Percentiles rank a stretch among this genome's conserved stretches.
These are phyloP conservation scores for Noctua janthe DNA, from an alignment of 2,888 invertebrate species.

Conservation along the genomic window DNA sequence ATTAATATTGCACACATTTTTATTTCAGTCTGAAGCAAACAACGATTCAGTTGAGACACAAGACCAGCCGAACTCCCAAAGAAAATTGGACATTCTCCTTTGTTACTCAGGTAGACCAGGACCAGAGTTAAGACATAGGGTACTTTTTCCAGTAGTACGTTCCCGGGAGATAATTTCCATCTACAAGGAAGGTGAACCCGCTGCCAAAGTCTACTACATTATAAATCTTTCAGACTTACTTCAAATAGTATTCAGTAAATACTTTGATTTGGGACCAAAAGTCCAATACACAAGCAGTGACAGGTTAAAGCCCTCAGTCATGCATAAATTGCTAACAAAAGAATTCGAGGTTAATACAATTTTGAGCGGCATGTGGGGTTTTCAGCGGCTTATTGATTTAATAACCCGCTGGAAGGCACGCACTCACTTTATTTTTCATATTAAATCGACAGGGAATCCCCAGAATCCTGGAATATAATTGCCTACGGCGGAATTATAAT, in stretches of 20 bases:
- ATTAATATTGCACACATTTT: not conserved
- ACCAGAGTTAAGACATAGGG: not conserved
- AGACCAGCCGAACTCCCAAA: not conserved
- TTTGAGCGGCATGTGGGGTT: constrained; percentile 11
- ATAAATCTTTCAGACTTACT: not conserved
- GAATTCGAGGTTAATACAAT: constrained; percentile 30
- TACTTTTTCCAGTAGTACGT: not conserved
- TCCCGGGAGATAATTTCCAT: not conserved
- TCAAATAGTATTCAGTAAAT: not conserved
- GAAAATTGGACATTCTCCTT: not conserved
- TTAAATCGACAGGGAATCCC: not conserved
- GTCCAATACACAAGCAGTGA: constrained; percentile 6
- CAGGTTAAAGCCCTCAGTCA: constrained; percentile 22
- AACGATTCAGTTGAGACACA: not conserved
- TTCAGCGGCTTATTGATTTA: constrained; percentile 42
- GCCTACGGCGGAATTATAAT: constrained; percentile 12
- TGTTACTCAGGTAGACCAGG: not conserved
- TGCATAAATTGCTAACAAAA: constrained; percentile 19
- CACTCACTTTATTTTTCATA: constrained; percentile 12
- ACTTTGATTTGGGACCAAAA: constrained; percentile 21
- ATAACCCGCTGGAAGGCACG: constrained; percentile 11
- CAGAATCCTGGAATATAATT: constrained; percentile 1
- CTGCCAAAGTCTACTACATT: not conserved
- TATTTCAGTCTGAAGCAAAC: not conserved
- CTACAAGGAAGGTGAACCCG: not conserved